phyloP scores from a whole-genome alignment of 53 echinoderm and acorn worm species.

The Patiria pectinifera region DNA sequence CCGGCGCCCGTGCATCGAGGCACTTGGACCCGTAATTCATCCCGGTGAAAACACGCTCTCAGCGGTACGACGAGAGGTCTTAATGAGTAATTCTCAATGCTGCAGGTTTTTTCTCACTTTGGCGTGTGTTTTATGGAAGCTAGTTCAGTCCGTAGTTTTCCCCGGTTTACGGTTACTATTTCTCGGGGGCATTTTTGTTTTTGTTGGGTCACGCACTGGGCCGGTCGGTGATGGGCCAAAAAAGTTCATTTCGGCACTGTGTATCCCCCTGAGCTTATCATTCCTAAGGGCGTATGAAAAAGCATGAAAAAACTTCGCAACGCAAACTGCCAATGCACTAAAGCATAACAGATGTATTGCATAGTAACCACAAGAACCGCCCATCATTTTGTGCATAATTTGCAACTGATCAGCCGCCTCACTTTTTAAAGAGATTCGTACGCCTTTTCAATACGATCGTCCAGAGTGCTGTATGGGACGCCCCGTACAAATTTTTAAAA shows the following conservation, averaged over 20 bases:
- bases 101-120: background rate
- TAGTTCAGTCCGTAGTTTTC: background rate
- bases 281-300: background rate
- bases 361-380: too few relatives aligned
- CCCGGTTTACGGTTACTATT: slow-evolving; percentile 9
- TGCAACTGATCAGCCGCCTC: background rate
- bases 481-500: too few relatives aligned
- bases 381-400: too few relatives aligned
- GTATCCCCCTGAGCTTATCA: background rate
- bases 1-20: slow-evolving; percentile 26
- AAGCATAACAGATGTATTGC: too few relatives aligned
- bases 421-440: background rate
- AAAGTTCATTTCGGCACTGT: background rate
- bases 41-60: slow-evolving; percentile 47
- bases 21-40: slow-evolving; percentile 47
- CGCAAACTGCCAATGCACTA: too few relatives aligned
- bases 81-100: slow-evolving; percentile 21
- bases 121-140: background rate
- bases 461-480: too few relatives aligned
- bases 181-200: slow-evolving; percentile 27
- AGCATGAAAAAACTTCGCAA: background rate
- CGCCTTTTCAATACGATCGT: background rate
- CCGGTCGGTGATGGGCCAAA: background rate
- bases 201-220: background rate
- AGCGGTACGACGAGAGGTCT: slow-evolving; percentile 15